Percentiles rank a stretch among this genome's conserved stretches.
Conservation (phyloP, 1,140 invertebrate genomes). For the Drosophila equinoxialis region DNA sequence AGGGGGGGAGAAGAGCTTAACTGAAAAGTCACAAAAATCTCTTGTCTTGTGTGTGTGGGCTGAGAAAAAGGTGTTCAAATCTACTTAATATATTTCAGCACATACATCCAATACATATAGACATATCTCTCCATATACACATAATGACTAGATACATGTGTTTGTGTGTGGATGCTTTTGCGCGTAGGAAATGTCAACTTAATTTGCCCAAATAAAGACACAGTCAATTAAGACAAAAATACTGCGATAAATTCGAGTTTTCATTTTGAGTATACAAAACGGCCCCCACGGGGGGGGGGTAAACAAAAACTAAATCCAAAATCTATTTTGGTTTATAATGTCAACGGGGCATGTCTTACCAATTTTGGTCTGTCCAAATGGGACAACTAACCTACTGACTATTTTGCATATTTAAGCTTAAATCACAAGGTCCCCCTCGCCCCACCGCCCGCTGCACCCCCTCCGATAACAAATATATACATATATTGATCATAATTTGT, state of each 20-base stretch:
- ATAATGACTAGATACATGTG: background rate
- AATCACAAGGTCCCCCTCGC: background rate
- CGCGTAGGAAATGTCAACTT: constrained; percentile 45
- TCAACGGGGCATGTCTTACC: constrained; percentile 39
- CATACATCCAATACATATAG: background rate
- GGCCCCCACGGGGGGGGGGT: no score
- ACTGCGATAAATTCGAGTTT: constrained; percentile 9
- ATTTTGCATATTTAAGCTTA: constrained; percentile 31
- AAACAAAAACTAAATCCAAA: background rate
- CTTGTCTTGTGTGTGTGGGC: background rate
- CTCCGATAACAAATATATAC: background rate
- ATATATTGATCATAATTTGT: no score
- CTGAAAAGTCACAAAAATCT: no score
- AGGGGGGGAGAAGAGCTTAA: background rate
- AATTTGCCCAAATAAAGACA: constrained; percentile 35
- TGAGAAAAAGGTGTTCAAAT: background rate
- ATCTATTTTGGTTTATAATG: constrained; percentile 33
- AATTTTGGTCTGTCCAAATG: constrained; percentile 32
- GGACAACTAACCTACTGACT: constrained; percentile 38
- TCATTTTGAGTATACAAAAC: constrained; percentile 22
- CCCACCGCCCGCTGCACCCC: no score
- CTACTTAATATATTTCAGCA: background rate
- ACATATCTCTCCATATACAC: no score
- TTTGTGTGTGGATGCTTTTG: background rate
- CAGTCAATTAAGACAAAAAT: constrained; percentile 37